A percentile compares a stretch with the other conserved stretches of the same genome.
Conservation (phyloP, 2,113 vertebrate genomes). For the Syngnathus scovelli region DNA sequence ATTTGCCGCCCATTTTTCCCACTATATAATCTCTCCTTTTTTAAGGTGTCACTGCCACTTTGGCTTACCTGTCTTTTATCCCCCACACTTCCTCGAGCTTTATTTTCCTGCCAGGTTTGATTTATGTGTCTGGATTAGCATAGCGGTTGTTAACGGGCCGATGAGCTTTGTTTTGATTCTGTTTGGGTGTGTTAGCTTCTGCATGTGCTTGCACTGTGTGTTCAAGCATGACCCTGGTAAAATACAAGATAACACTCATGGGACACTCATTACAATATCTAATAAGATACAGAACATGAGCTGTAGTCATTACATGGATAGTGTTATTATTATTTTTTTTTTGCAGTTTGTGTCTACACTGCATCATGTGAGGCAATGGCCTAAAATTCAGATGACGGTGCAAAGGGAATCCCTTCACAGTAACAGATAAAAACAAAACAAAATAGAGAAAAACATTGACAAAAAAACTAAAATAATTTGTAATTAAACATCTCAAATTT, state of each 20-base stretch:
- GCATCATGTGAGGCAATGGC: neutral
- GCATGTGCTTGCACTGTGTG: conserved; percentile 11
- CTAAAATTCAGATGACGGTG: too few species aligned
- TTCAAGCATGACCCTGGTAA: conserved; percentile 13
- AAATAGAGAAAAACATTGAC: too few species aligned
- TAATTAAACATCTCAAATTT: too few species aligned
- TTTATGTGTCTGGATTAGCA: conserved; percentile 62
- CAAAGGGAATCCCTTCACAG: too few species aligned
- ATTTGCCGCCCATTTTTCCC: conserved; percentile 42
- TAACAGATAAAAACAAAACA: too few species aligned
- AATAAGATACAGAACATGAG: neutral
- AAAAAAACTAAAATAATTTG: too few species aligned
- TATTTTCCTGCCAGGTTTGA: conserved; percentile 62
- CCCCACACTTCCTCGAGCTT: conserved; percentile 49
- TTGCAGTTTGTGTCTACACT: neutral
- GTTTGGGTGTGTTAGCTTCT: conserved; percentile 7
- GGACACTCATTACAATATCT: neutral
- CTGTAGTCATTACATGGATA: neutral
- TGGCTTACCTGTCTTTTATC: conserved; percentile 35
- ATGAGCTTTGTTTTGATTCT: conserved; percentile 52
- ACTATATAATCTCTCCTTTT: conserved; percentile 22
- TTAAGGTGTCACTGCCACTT: conserved; percentile 20
- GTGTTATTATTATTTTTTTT: neutral
- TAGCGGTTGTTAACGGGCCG: conserved; percentile 42
- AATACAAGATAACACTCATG: neutral